Base-by-base conservation (phyloP, 1,140 invertebrate genomes). In the Achroia grisella region DNA sequence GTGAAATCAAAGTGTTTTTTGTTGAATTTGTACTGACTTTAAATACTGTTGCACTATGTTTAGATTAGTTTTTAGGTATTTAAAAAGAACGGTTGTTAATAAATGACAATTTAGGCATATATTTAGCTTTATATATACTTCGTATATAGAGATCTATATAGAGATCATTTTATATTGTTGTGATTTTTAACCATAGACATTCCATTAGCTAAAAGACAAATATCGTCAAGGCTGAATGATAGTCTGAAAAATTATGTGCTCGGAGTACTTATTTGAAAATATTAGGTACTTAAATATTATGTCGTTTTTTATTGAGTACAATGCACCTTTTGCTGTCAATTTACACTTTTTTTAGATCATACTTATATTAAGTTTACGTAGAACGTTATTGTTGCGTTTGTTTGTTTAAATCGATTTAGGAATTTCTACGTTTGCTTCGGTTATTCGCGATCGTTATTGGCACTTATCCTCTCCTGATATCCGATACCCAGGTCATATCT, bases 21-120 rank as follows among this genome's bases (percentile, higher is more conserved):
- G 68, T 79, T 77, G 71, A 73, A 56, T 68, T 69, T 81, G 62
- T 69, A 63, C 57, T 65, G 59, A 70, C 71, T 77, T 73, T 77
- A 69, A 71, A 59, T 52, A 61, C 71, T 76, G 70, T 79, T 78
- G 57, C 66, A 71, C 47, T 58, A 57, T 58, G 39, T 61, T 55
- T 58, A 55, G 51, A n/a, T n/a, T 52, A 51, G 17, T 23, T 23
- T 23, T 2, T 23, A 23, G 17, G n/a, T n/a, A n/a, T 56, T 75
- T 62, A 65, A 56, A 62, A 52, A 69, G 71, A 33, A 57, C 62
- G 67, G 71, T 73, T 74, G 70, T 80, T 75, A 49, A 56, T 65
- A 45, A 62, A 10, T 70, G 68, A 73, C 66, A 69, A 64, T 13
- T n/a, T 11, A 29, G 15, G 8, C 36, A 41, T 6, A 12, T 31